Base-by-base conservation (phyloP, 2,113 vertebrate species). In the Girardinichthys multiradiatus region DNA sequence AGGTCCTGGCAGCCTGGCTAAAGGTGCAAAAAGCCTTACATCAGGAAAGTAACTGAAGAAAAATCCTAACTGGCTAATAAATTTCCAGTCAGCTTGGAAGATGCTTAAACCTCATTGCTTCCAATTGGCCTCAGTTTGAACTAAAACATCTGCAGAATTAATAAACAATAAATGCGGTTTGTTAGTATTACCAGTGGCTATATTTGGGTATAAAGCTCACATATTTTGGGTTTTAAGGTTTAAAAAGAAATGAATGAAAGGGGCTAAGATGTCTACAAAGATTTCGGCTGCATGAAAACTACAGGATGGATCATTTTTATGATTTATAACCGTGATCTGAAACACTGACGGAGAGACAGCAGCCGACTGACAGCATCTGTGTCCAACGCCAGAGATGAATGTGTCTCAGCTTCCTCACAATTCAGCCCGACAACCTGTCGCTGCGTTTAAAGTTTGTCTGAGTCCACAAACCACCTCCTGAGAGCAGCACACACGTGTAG, bases 281-380 rank as follows among this genome's bases (percentile, higher is more conserved):
- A 1, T 1, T 12, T 12, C 2, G 10, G 6, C 21, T 2, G 9
- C 19, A 51, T 10, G 4, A 11, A 60, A 60, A 60, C 28, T 27
- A 59, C 17, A 45, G 17, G 42, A 51, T 24, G 48, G 48, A 54
- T 8, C 19, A 54, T 54, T 54, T 35, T 54, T 54, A 24, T 54
- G 48, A 54, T 54, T n/a, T 11, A 3, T 54, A 10, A n/a, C 24
- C 7, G 21, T 51, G 21, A 29, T 33, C 30, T n/a, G 61, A 39
- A n/a, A 14, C n/a, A 15, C 12, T 27, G 62, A 15, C 12, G 13
- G n/a, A 19, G 59, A 31, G 30, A 24, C 60, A 9, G 60, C 60
- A 62, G 60, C 28, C 29, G 58, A 35, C 11, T 62, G 60, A 33
- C 30, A n/a, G 60, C 60, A 4, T 62, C 60, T 35, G 60, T 62